Evolutionary conservation across 1,140 invertebrate species (phyloP).

Genomic region (Sitodiplosis mosellana): DNA sequence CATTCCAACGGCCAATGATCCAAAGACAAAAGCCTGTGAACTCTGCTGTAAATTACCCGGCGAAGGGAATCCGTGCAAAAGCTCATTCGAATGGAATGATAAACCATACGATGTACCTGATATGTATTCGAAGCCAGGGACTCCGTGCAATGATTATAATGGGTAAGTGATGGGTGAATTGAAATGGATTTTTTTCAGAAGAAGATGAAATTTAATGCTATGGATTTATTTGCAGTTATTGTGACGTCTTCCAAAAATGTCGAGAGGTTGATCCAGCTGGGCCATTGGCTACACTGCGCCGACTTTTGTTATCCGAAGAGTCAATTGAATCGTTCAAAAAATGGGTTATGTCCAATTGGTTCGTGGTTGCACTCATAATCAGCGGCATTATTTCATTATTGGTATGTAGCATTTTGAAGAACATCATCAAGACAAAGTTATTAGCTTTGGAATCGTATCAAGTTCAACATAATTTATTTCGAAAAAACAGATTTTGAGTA

Average conservation of each 20-base stretch:
- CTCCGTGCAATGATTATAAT: conserved; percentile 95
- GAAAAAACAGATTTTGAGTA: conserved; percentile 46
- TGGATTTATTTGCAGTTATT: conserved; percentile 47
- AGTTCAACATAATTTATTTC: conserved; percentile 10
- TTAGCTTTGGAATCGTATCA: not conserved
- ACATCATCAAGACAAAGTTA: not conserved
- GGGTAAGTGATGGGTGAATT: conserved; percentile 42
- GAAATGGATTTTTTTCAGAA: not conserved
- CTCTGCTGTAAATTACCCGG: conserved; percentile 75
- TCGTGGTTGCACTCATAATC: conserved; percentile 56
- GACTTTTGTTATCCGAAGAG: conserved; percentile 72
- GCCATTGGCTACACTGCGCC: conserved; percentile 77
- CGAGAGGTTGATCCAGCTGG: conserved; percentile 86
- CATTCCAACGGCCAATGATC: conserved; percentile 50
- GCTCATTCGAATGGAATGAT: conserved; percentile 79
- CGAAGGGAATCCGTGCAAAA: conserved; percentile 60
- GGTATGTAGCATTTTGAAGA: conserved; percentile 36
- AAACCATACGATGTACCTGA: conserved; percentile 77
- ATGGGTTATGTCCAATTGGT: conserved; percentile 74
- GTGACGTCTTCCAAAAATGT: conserved; percentile 97
- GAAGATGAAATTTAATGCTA: not conserved
- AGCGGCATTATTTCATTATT: conserved; percentile 52
- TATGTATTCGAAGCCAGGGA: conserved; percentile 83
- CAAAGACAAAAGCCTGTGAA: conserved; percentile 70
- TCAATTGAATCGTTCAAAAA: conserved; percentile 68